Evolutionary conservation across 2,888 invertebrate genomes (phyloP), one percentile per base, ranked within the genome.

Genomic region (Hypselothyrea guttata): DNA sequence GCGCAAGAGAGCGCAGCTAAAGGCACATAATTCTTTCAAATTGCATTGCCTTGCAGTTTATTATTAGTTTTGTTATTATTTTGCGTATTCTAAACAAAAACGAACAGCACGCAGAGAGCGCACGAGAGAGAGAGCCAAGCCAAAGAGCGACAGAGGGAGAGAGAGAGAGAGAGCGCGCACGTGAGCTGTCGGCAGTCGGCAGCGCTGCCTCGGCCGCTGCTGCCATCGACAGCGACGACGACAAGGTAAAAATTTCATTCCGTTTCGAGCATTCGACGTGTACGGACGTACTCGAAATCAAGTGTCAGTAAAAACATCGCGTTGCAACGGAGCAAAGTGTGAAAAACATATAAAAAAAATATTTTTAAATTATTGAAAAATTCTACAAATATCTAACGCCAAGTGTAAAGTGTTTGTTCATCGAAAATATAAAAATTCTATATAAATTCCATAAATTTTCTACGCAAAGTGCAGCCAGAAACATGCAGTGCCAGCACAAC

Each of bases 31-130:
- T 70, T 77, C 77, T 71, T 75, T 58, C 67, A 75, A 81, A 77
- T 71, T 75, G 77, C 76, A 76, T 81, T 78, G 71, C 76, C 75
- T 68, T 72, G 72, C 69, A 70, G 71, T 78, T 79, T 78, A 86
- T 87, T 87, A 86, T 87, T 86, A 86, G 79, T 87, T 87, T 84
- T 87, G 87, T 87, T 87, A 86, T 87, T 87, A 87, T 87, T 87
- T 87, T 79, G 65, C 86, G 84, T 84, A 86, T 87, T 87, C 87
- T 87, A 87, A 87, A 87, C 87, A 87, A 87, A 79, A 77, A 74
- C 62, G 64, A 64, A 67, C 54, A 42, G 62, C 61, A 51, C 22
- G 52, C 18, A 15, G 37, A 22, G 44, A 33, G 41, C 38, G 16
- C 11, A 7, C 42, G 40, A 42, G 48, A 57, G 52, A 31, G 48